Base-by-base conservation (phyloP, 2,888 invertebrate species). In the Leucoma salicis region DNA sequence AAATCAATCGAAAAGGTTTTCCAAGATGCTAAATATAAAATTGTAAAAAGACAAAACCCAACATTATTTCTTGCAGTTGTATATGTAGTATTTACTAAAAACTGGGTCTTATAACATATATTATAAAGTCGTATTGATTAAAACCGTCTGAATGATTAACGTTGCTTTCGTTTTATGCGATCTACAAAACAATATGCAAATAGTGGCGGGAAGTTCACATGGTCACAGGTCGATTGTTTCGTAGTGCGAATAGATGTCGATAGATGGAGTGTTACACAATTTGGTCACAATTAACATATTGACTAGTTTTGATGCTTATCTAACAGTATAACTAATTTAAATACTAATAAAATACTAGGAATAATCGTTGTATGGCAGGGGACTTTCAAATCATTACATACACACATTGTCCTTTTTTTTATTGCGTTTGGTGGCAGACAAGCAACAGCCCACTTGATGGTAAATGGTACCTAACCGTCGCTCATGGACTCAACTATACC, bases 151-250 rank as follows among this genome's bases (percentile, higher is more conserved):
- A 1, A 24, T 35, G 55, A 46, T 24, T 37, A 47, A 48, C 34
- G 35, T 42, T 49, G 33, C 41, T 21, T 42, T 34, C 16, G 11
- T 14, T 33, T 10, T 29, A 44, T 45, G n/a, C n/a, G n/a, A n/a
- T n/a, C n/a, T 42, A 65, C 63, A 65, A 65, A 63, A 60, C 62
- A 40, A 57, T 69, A 73, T 73, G 73, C 66, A 73, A 73, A 73
- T 73, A 61, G 45, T 49, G 54, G 39, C 57, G 63, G 68, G 63
- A 69, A 64, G 51, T 72, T 72, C 70, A 56, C 72, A 72, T 68
- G 70, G 65, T 56, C 63, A 63, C 57, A 49, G 55, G 36, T 57
- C 62, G 54, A 72, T 70, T 68, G 69, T 70, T 68, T 54, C 35
- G 11, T 35, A 53, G 63, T 63, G 63, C 60, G 68, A 67, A 69